Conservation (phyloP, 2,113 vertebrate genomes). For the Toxostoma redivivum region DNA sequence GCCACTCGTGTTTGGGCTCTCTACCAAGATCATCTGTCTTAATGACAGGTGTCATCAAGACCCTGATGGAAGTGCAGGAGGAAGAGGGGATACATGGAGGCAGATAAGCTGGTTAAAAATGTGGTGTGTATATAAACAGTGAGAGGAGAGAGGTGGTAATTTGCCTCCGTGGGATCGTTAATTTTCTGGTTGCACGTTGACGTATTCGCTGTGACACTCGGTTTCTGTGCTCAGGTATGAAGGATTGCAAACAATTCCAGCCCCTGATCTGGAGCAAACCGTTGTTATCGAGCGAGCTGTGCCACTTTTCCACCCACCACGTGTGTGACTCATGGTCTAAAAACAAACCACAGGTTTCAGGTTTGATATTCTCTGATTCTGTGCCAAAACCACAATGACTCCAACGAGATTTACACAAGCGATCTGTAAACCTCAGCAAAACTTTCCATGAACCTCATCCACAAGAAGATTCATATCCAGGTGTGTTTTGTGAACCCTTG, state of each 20-base stretch:
- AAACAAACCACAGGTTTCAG: conserved; percentile 51
- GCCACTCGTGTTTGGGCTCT: not conserved
- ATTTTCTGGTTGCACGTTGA: not conserved
- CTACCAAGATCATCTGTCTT: conserved; percentile 22
- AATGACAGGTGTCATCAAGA: conserved; percentile 21
- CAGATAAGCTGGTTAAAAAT: not conserved
- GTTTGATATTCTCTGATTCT: conserved; percentile 22
- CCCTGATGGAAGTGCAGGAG: not conserved
- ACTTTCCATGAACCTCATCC: conserved; percentile 65
- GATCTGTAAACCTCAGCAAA: conserved; percentile 55
- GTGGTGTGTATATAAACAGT: not conserved
- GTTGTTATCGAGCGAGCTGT: not conserved
- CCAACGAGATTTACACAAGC: conserved; percentile 35
- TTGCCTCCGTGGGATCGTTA: not conserved
- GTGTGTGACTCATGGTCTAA: conserved; percentile 36
- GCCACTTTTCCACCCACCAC: conserved; percentile 43
- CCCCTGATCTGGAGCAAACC: not conserved
- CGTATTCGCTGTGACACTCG: not conserved
- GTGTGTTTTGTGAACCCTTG: conserved; percentile 47
- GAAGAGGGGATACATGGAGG: not conserved
- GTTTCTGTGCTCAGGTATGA: not conserved
- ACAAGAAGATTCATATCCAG: conserved; percentile 49
- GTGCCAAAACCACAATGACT: conserved; percentile 50
- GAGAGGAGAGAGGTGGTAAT: not conserved
- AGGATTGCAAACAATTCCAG: not conserved